Evolutionary conservation across 2,113 vertebrate species (phyloP), one percentile per base, ranked within the genome.

Genomic region (Gila orcuttii): DNA sequence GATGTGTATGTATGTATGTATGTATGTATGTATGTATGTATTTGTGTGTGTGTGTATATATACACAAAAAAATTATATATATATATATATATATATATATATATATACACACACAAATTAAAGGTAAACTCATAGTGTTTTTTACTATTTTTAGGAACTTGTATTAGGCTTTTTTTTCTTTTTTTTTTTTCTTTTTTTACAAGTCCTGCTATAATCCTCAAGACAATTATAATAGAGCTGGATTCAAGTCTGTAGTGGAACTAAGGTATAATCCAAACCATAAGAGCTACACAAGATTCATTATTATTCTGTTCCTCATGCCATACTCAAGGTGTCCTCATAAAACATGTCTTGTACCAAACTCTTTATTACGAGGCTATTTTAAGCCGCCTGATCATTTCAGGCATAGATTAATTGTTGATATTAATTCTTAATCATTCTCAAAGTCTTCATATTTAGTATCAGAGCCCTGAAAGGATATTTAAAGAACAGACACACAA

Each of bases 351-450:
- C 62, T 62, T 68, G 23, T 33, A 79, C 21, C 1, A 83, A 88
- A 86, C 23, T 55, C 81, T 64, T 71, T 57, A 21, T n/a, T 74
- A 55, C 52, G n/a, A 10, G 45, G 47, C 75, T 85, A 80, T 83
- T 83, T 79, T 79, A 68, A 64, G n/a, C 4, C 50, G 66, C 8
- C 57, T 69, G 62, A 69, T 60, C 36, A 47, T 11, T 85, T 21
- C 21, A 75, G 45, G 42, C 59, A 52, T 23, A 78, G 79, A 85
- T 85, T 42, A 79, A 82, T 79, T 47, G 45, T 75, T 82, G 10
- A 85, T 39, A 82, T 85, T 79, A 75, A 89, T 89, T 52, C n/a
- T 66, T 85, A 57, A 77, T 47, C 12, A 83, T 77, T 85, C 60
- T 82, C 77, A 6, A 76, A 82, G 13, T 52, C 77, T 60, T 62